Conservation (phyloP, 2,888 invertebrate genomes). For the Labia minor region DNA sequence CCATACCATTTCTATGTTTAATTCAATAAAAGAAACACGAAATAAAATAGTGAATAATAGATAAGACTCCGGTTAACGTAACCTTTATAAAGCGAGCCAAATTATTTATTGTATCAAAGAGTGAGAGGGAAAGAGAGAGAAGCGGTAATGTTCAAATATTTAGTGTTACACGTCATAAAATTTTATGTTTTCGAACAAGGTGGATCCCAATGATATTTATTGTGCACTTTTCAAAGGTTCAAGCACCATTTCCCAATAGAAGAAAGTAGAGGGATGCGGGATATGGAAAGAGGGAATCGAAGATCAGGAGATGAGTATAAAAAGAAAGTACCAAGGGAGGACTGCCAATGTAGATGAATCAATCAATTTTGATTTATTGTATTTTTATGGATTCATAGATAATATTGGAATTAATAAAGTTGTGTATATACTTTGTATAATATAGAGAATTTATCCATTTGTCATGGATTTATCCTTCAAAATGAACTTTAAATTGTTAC, state of each 20-base stretch:
- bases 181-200: constrained; percentile 13
- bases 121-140: too few relatives aligned
- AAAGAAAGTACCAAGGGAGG: too few relatives aligned
- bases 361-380: too few relatives aligned
- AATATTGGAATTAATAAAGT: too few relatives aligned
- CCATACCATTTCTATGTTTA: neutral
- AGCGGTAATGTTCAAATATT: neutral
- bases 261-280: neutral
- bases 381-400: too few relatives aligned
- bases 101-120: constrained; percentile 13
- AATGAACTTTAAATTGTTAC: too few relatives aligned
- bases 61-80: constrained; percentile 13
- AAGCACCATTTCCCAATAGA: neutral
- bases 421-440: too few relatives aligned
- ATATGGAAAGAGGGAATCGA: neutral
- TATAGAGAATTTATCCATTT: too few relatives aligned
- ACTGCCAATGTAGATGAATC: too few relatives aligned
- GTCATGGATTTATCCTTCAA: too few relatives aligned
- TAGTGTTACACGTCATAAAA: constrained; percentile 13
- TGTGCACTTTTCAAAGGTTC: neutral
- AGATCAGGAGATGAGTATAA: too few relatives aligned
- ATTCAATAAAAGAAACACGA: constrained; percentile 13
- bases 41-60: constrained; percentile 13
- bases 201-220: constrained; percentile 13
- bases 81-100: constrained; percentile 13